Evolutionary conservation across 2,113 vertebrate genomes (phyloP), one percentile per base, ranked within the genome.

Genomic region (Hippotragus niger): DNA sequence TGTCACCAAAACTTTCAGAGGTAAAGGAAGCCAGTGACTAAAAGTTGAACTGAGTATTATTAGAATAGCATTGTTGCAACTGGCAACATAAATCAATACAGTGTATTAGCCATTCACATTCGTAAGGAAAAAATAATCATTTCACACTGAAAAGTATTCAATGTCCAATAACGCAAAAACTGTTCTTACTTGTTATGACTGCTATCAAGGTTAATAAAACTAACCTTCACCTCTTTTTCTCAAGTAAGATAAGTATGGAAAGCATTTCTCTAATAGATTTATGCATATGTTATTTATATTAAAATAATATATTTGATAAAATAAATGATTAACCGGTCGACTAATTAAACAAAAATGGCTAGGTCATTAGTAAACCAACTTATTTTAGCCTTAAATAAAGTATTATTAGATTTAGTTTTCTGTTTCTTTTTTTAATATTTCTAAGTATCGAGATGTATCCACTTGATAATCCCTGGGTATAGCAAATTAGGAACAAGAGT

Each of bases 281-380:
- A 8, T 21, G 33, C 31, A 52, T 88, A 29, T 36, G 5, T 29
- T 92, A 8, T 55, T 94, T 87, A 10, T 76, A 81, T 19, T 90
- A 90, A 97, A 81, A 78, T 86, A 92, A 9, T 5, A 71, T 78
- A 58, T 94, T 67, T 95, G 27, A 80, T 71, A 33, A 86, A 97
- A 88, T 40, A 14, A 33, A 58, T 9, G 10, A 90, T 58, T 88
- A 86, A 0, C 13, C n/a, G 85, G 57, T 19, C 5, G 23, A 29
- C 9, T 85, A 92, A 85, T 33, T 87, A 92, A 94, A 90, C 58
- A 84, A 36, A 94, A 90, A 90, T 92, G 3, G 62, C 8, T 91
- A 93, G 23, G 17, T 71, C 40, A 92, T 92, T 76, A 67, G 21
- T 87, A 62, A 95, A 33, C 2, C 6, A 90, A 80, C 2, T 71